phyloP scores from a whole-genome alignment of 2,797 vertebrate species.

The Anguilla pacifica region DNA sequence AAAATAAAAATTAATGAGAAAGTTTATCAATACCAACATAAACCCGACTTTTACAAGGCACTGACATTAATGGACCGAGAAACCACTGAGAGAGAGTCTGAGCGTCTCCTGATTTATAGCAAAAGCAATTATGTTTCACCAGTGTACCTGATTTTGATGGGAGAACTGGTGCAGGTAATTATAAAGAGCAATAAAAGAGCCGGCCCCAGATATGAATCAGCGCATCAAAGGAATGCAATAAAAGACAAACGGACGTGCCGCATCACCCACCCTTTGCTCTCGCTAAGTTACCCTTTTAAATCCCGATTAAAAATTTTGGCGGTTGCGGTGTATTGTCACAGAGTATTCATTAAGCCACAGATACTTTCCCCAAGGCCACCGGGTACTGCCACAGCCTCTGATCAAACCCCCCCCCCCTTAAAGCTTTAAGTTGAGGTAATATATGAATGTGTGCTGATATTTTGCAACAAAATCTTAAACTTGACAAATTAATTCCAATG shows the following conservation, averaged over 20 bases:
- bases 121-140: constrained; percentile 70
- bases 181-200: constrained; percentile 75
- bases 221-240: constrained; percentile 68
- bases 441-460: neutral
- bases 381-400: neutral
- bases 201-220: constrained; percentile 65
- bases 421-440: too few relatives aligned
- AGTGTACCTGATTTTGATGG: constrained; percentile 62
- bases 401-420: too few relatives aligned
- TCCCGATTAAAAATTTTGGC: constrained; percentile 52
- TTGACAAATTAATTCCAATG: too few relatives aligned
- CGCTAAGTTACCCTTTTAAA: constrained; percentile 70
- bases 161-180: constrained; percentile 72
- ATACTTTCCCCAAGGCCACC: neutral
- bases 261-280: constrained; percentile 63
- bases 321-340: constrained; percentile 53
- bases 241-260: constrained; percentile 71
- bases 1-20: constrained; percentile 56
- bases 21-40: constrained; percentile 55
- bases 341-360: constrained; percentile 59
- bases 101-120: constrained; percentile 70
- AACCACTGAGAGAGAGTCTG: constrained; percentile 50
- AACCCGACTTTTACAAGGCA: constrained; percentile 48
- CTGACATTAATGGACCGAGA: constrained; percentile 57
- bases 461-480: too few relatives aligned